These are phyloP conservation scores for Dorcus parallelipipedus DNA, from an alignment of 2,888 invertebrate species.

Conservation along the genomic window DNA sequence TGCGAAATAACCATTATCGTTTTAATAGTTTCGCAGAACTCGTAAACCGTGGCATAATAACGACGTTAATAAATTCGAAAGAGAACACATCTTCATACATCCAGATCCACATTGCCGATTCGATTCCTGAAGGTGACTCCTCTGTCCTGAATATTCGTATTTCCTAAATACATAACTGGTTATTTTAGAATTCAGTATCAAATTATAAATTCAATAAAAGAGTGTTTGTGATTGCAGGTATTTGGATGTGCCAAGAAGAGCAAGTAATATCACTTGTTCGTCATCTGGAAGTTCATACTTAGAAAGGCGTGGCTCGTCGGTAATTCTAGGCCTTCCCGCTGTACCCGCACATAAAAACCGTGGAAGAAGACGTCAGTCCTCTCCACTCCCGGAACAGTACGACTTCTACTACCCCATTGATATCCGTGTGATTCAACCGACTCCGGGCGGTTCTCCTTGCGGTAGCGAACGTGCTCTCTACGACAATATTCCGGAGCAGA, in stretches of 20 bases:
- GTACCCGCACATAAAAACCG: constrained; percentile 48
- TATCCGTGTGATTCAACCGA: constrained; percentile 68
- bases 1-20: too few species aligned
- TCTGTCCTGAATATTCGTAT: too few species aligned
- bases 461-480: constrained; percentile 63
- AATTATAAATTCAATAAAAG: too few species aligned
- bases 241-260: constrained; percentile 55
- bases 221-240: constrained; percentile 32
- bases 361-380: constrained; percentile 45
- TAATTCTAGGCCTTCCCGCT: constrained; percentile 70
- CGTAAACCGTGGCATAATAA: too few species aligned
- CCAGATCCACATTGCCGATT: too few species aligned
- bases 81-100: too few species aligned
- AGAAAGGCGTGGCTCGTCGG: constrained; percentile 76
- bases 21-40: too few species aligned
- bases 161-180: too few species aligned
- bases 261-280: constrained; percentile 81
- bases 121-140: too few species aligned
- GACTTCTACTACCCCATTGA: constrained; percentile 48
- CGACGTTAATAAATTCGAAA: too few species aligned
- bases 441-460: constrained; percentile 80
- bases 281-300: constrained; percentile 81
- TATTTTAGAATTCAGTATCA: too few species aligned
- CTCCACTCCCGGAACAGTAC: constrained; percentile 43
- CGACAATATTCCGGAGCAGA: constrained; percentile 39